Evolutionary conservation across 1,140 invertebrate genomes (phyloP).

Genomic region (Heterodera carotae): DNA sequence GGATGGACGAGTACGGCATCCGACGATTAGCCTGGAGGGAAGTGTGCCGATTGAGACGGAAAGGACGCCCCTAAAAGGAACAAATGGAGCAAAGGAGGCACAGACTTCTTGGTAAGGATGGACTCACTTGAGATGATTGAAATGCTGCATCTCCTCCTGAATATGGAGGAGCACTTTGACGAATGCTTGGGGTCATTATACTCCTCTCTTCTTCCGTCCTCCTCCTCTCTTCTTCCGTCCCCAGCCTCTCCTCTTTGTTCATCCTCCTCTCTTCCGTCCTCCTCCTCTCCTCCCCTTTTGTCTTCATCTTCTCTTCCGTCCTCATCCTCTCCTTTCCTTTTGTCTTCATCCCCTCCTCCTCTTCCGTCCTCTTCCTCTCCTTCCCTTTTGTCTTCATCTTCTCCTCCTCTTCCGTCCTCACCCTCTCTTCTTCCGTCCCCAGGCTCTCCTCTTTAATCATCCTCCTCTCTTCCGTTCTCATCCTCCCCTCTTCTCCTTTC

Average conservation of each 20-base stretch:
- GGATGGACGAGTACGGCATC: not conserved
- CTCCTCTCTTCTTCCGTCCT: not conserved
- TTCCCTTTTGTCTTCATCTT: not conserved
- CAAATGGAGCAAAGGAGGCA: too few relatives aligned
- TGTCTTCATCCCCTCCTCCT: not conserved
- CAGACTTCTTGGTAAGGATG: too few relatives aligned
- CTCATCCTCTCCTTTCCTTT: not conserved
- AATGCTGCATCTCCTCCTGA: not conserved
- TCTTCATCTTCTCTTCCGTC: not conserved
- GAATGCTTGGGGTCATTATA: not conserved
- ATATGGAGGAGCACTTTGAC: not conserved
- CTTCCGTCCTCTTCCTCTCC: not conserved
- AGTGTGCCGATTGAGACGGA: slow-evolving; percentile 68
- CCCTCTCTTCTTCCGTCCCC: not conserved
- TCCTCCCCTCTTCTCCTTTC: not conserved
- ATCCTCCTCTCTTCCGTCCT: not conserved
- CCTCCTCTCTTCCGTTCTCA: not conserved
- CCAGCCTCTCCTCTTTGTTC: not conserved
- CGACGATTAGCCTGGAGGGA: not conserved
- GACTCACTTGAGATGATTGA: not conserved
- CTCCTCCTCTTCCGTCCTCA: not conserved
- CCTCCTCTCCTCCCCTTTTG: not conserved
- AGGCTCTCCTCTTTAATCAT: not conserved
- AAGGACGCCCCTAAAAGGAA: slow-evolving; percentile 66
- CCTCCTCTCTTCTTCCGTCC: not conserved